A percentile compares a stretch with the other conserved stretches of the same genome.
phyloP scores from a whole-genome alignment of 2,888 invertebrate genomes.

The Ceraclea dissimilis region DNA sequence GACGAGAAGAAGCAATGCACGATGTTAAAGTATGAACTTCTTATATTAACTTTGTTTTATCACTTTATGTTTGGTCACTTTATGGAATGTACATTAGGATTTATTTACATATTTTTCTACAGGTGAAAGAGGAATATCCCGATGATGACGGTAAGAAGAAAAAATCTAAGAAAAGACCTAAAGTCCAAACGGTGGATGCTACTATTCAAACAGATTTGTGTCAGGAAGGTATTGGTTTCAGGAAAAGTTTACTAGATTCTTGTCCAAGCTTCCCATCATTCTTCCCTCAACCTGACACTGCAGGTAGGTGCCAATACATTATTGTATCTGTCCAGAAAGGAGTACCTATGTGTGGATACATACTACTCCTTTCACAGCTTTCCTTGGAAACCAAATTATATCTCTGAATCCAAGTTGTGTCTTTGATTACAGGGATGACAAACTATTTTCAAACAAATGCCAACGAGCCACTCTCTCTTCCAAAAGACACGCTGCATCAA shows the following conservation, averaged over 20 bases:
- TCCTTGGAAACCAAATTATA: no score
- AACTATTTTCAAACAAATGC: slow-evolving; percentile 16
- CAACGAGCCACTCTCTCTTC: slow-evolving; percentile 13
- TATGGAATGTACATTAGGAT: no score
- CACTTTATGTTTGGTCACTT: no score
- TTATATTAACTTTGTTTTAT: no score
- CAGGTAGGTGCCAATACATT: background rate
- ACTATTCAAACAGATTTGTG: slow-evolving; percentile 44
- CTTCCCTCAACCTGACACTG: slow-evolving; percentile 11
- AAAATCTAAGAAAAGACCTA: slow-evolving; percentile 14
- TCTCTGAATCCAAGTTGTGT: no score
- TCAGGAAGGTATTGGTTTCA: slow-evolving; percentile 13
- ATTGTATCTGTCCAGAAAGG: no score
- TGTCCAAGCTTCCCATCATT: slow-evolving; percentile 5
- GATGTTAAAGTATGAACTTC: background rate
- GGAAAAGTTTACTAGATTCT: slow-evolving; percentile 11
- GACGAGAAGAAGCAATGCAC: background rate
- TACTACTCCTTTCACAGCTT: no score
- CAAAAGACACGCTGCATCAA: slow-evolving; percentile 12
- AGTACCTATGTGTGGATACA: no score
- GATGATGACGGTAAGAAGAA: slow-evolving; percentile 1
- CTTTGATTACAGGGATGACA: slow-evolving; percentile 10
- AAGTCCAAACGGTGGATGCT: slow-evolving; percentile 39
- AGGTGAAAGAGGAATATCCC: slow-evolving; percentile 1
- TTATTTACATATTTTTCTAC: background rate